Evolutionary conservation across 2,888 invertebrate species (phyloP).

Genomic region (Ceramica pisi): DNA sequence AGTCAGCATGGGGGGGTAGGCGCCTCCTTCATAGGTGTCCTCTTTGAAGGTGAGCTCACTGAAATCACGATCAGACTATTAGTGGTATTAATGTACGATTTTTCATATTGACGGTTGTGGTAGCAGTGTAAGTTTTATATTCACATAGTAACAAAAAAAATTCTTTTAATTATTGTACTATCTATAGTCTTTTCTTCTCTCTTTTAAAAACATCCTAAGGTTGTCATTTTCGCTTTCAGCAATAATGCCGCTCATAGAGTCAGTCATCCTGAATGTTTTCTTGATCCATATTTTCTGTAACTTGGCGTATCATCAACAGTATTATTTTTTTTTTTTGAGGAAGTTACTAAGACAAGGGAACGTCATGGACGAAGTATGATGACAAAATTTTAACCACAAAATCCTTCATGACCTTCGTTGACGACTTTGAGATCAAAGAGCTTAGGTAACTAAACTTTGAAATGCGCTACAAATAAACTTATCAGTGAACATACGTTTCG

Average conservation of each 20-base stretch:
- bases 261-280: too few species aligned
- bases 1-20: constrained; percentile 92
- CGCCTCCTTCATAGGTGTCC: constrained; percentile 93
- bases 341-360: too few species aligned
- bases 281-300: too few species aligned
- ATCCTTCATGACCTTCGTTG: not conserved
- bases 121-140: not conserved
- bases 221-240: too few species aligned
- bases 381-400: not conserved
- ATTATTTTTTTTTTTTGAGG: too few species aligned
- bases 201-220: too few species aligned
- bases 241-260: too few species aligned
- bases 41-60: constrained; percentile 90
- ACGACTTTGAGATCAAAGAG: not conserved
- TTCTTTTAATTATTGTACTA: too few species aligned
- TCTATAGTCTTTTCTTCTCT: too few species aligned
- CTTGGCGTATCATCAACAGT: too few species aligned
- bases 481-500: constrained; percentile 58
- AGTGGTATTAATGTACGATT: not conserved
- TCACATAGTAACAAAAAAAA: too few species aligned
- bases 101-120: not conserved
- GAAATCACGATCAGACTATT: constrained; percentile 3
- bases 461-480: not conserved
- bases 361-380: not conserved
- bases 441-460: not conserved